These are phyloP conservation scores for Mercenaria mercenaria DNA, from an alignment of 1,140 invertebrate genomes.

Conservation along the genomic window DNA sequence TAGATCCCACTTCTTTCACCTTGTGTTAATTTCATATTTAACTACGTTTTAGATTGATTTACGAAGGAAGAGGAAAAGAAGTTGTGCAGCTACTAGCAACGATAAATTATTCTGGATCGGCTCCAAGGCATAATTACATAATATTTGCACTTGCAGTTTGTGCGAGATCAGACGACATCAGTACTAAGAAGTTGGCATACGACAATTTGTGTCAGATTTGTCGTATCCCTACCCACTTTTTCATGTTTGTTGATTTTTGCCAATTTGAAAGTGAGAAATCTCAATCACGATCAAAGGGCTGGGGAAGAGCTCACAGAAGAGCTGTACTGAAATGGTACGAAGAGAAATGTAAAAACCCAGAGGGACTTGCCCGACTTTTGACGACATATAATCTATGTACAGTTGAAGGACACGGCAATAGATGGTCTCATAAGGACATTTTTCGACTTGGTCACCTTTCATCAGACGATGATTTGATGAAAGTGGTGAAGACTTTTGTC, in stretches of 20 bases:
- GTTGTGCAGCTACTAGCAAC: slow-evolving; percentile 80
- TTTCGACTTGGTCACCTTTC: slow-evolving; percentile 89
- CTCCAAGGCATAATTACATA: slow-evolving; percentile 81
- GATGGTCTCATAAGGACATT: slow-evolving; percentile 90
- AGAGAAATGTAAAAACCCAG: slow-evolving; percentile 84
- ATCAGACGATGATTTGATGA: slow-evolving; percentile 71
- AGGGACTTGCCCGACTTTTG: slow-evolving; percentile 89
- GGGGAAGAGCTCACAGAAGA: too few species aligned
- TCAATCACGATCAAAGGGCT: slow-evolving; percentile 76
- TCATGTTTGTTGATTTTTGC: slow-evolving; percentile 82
- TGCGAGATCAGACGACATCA: slow-evolving; percentile 73
- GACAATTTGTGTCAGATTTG: slow-evolving; percentile 78
- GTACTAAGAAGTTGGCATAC: slow-evolving; percentile 77
- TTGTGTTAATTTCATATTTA: too few species aligned
- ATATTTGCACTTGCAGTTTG: slow-evolving; percentile 84
- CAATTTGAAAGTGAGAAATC: slow-evolving; percentile 62
- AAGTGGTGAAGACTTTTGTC: slow-evolving; percentile 72
- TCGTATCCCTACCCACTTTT: slow-evolving; percentile 85
- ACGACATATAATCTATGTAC: slow-evolving; percentile 88
- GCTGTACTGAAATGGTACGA: slow-evolving; percentile 89
- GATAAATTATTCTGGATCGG: slow-evolving; percentile 81
- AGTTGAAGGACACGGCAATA: too few species aligned
- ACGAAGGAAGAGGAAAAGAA: slow-evolving; percentile 78
- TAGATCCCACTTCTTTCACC: too few species aligned
- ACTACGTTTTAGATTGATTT: slow-evolving; percentile 75